phyloP scores from a whole-genome alignment of 2,797 vertebrate species.

The Sylvilagus floridanus region DNA sequence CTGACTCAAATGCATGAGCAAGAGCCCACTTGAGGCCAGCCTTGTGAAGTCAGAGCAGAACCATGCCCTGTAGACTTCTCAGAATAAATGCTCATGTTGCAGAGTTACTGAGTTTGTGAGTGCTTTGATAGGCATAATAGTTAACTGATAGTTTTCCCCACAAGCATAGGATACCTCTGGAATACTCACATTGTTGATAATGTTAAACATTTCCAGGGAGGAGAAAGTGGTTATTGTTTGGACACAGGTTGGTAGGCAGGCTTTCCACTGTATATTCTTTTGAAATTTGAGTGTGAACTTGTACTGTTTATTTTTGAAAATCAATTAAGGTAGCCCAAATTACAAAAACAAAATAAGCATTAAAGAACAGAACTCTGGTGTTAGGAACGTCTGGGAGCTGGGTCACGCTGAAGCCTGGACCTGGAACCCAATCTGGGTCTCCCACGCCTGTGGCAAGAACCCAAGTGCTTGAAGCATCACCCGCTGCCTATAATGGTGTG shows the following conservation, averaged over 20 bases:
- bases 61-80: not conserved
- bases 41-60: not conserved
- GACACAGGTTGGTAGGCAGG: not conserved
- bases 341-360: not conserved
- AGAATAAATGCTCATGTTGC: not conserved
- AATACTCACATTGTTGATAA: not conserved
- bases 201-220: not conserved
- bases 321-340: not conserved
- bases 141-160: too few relatives aligned
- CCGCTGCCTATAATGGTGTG: too few relatives aligned
- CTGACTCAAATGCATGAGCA: not conserved
- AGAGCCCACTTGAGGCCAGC: not conserved
- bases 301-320: not conserved
- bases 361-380: not conserved
- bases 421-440: too few relatives aligned
- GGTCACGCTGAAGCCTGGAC: too few relatives aligned
- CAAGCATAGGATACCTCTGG: not conserved
- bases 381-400: not conserved
- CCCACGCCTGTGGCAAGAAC: too few relatives aligned
- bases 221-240: not conserved
- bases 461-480: too few relatives aligned
- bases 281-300: not conserved
- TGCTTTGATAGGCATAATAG: not conserved
- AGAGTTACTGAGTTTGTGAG: not conserved
- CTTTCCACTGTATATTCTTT: not conserved